phyloP scores from a whole-genome alignment of 2,888 invertebrate species.

The Nemoura dubitans region DNA sequence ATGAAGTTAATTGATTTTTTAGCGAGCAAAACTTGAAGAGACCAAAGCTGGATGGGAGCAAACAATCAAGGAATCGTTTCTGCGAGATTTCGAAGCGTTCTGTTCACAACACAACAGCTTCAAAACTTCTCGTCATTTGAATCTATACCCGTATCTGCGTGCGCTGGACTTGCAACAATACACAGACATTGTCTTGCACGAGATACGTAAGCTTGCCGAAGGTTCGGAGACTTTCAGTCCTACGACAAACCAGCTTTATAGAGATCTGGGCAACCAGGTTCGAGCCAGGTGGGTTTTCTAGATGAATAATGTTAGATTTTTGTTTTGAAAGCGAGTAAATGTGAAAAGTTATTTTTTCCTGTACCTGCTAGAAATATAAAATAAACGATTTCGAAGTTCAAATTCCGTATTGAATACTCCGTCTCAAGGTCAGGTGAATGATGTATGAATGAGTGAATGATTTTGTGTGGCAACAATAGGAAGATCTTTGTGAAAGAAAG shows the following conservation, averaged over 20 bases:
- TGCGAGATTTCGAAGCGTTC: constrained; percentile 73
- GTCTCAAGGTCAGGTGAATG: constrained; percentile 17
- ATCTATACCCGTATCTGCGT: constrained; percentile 77
- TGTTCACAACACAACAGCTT: constrained; percentile 67
- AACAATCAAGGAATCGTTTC: constrained; percentile 70
- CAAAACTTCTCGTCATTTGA: constrained; percentile 65
- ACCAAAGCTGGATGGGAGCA: constrained; percentile 74
- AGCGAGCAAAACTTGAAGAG: constrained; percentile 71
- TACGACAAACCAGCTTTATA: constrained; percentile 70
- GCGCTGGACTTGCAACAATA: constrained; percentile 64
- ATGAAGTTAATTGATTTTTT: constrained; percentile 43
- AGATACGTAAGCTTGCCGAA: constrained; percentile 75
- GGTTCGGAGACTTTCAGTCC: constrained; percentile 85
- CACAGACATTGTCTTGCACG: constrained; percentile 64
- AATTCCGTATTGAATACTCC: not conserved
- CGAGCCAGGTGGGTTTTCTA: constrained; percentile 65
- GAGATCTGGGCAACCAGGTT: constrained; percentile 74
- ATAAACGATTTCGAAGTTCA: not conserved
- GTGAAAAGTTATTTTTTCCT: constrained; percentile 30
- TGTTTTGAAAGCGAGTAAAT: not conserved
- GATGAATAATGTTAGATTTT: not conserved
- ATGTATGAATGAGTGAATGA: too few species aligned
- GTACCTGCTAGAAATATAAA: not conserved
- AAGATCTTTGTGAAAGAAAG: too few species aligned
- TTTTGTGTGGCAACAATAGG: too few species aligned